Evolutionary conservation across 2,888 invertebrate species (phyloP).

Genomic region (Metalampra italica): DNA sequence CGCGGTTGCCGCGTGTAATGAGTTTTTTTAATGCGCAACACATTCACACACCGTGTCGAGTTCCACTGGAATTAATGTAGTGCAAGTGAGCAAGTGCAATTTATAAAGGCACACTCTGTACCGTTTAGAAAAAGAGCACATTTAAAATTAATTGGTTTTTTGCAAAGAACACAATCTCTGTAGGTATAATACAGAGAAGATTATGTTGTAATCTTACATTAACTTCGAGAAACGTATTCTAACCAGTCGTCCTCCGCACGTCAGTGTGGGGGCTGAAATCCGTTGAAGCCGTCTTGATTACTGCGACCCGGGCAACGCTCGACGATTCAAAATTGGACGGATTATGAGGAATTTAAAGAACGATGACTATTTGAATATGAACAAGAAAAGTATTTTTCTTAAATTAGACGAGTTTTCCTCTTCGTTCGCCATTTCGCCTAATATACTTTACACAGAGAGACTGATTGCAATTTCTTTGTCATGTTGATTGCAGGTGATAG

Average conservation of each 20-base stretch:
- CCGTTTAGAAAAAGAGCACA: constrained; percentile 14
- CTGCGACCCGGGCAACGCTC: constrained; percentile 54
- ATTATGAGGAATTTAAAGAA: constrained; percentile 76
- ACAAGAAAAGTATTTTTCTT: constrained; percentile 58
- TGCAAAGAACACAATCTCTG: not conserved
- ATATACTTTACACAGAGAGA: constrained; percentile 3
- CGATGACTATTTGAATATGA: constrained; percentile 76
- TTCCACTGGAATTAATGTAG: constrained; percentile 53
- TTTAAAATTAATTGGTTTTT: constrained; percentile 21
- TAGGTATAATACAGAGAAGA: constrained; percentile 17
- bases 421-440: constrained; percentile 17
- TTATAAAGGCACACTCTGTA: constrained; percentile 33
- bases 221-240: constrained; percentile 39
- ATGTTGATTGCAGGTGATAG: constrained; percentile 30
- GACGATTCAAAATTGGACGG: constrained; percentile 73
- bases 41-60: constrained; percentile 63
- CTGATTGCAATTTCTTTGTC: constrained; percentile 45
- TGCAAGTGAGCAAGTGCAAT: constrained; percentile 44
- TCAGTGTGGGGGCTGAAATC: constrained; percentile 64
- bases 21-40: constrained; percentile 74
- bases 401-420: constrained; percentile 56
- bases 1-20: constrained; percentile 72
- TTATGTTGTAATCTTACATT: constrained; percentile 26
- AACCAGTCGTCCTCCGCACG: constrained; percentile 40
- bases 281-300: constrained; percentile 72